phyloP scores from a whole-genome alignment of 2,113 vertebrate genomes.

The Nothocercus julius region DNA sequence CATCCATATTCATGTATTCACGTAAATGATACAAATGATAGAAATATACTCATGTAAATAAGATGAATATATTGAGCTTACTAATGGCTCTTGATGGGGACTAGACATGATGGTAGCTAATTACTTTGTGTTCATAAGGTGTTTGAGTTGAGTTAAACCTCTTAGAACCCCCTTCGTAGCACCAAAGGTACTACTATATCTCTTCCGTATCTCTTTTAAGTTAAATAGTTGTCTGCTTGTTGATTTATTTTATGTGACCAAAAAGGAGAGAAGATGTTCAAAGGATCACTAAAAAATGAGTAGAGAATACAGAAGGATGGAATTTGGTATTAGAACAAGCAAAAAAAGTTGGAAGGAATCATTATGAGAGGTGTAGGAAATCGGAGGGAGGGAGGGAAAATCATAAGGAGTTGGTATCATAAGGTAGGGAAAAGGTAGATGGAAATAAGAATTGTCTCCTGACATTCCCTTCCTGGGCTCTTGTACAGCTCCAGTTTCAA shows the following conservation, averaged over 20 bases:
- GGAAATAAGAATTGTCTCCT: not conserved
- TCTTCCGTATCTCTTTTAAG: not conserved
- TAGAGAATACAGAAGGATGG: not conserved
- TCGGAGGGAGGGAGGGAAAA: not conserved
- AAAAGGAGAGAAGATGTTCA: not conserved
- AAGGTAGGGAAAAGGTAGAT: not conserved
- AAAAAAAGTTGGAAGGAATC: not conserved
- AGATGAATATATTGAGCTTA: not conserved
- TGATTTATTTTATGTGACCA: not conserved
- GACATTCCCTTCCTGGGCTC: fast-evolving
- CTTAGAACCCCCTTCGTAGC: not conserved
- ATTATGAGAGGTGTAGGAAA: not conserved
- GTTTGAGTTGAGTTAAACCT: not conserved
- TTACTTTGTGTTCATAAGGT: not conserved
- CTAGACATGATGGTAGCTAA: not conserved
- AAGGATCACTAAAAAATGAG: not conserved
- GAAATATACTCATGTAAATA: not conserved
- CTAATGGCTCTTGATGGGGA: not conserved
- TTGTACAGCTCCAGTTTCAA: not conserved
- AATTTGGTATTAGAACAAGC: not conserved
- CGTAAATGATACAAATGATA: fast-evolving
- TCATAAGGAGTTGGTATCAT: too few relatives aligned
- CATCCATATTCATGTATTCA: not conserved
- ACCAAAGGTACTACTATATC: not conserved
- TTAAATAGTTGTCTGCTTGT: not conserved